phyloP scores from a whole-genome alignment of 2,888 invertebrate species.

The Morpho helenor region DNA sequence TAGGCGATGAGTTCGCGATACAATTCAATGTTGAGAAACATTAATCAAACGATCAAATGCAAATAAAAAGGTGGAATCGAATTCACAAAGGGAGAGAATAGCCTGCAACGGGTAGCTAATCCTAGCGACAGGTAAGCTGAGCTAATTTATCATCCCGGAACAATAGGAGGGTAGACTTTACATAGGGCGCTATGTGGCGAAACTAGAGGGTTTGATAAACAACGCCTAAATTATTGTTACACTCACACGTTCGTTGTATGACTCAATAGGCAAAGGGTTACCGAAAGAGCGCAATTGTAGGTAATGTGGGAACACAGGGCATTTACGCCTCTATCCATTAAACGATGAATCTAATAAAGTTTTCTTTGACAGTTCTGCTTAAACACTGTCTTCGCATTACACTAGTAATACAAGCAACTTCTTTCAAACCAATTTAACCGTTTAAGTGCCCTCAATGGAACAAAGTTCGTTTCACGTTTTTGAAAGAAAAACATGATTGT shows the following conservation, averaged over 20 bases:
- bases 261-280: slow-evolving; percentile 15
- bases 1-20: slow-evolving; percentile 17
- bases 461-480: too few relatives aligned
- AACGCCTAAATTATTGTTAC: slow-evolving; percentile 40
- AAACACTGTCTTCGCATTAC: too few relatives aligned
- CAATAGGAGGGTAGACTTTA: slow-evolving; percentile 53
- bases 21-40: slow-evolving; percentile 48
- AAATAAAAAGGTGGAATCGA: slow-evolving; percentile 65
- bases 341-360: too few relatives aligned
- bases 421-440: too few relatives aligned
- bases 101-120: slow-evolving; percentile 57
- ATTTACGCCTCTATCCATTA: too few relatives aligned
- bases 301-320: neutral
- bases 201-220: slow-evolving; percentile 55
- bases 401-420: too few relatives aligned
- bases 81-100: slow-evolving; percentile 55
- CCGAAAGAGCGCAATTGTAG: slow-evolving; percentile 2
- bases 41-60: slow-evolving; percentile 65
- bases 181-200: slow-evolving; percentile 34
- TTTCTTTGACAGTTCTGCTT: too few relatives aligned
- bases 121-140: slow-evolving; percentile 71
- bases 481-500: too few relatives aligned
- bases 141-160: slow-evolving; percentile 75
- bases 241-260: slow-evolving; percentile 12
- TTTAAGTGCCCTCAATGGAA: too few relatives aligned